These are phyloP conservation scores for Thalassoma bifasciatum DNA, from an alignment of 2,113 vertebrate genomes.

Conservation along the genomic window DNA sequence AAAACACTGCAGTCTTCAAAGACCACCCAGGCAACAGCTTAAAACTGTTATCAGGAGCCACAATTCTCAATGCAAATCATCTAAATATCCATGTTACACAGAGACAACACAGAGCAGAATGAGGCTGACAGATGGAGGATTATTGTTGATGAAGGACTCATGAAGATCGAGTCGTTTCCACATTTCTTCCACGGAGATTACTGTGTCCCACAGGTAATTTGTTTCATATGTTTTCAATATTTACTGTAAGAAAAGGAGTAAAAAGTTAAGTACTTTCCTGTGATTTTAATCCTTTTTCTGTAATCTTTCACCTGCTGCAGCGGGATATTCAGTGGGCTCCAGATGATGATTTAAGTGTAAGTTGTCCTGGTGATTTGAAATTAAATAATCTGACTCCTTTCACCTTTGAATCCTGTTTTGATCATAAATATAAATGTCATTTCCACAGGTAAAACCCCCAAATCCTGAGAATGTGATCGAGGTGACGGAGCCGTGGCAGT, in stretches of 20 bases:
- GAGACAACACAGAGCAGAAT: constrained; percentile 35
- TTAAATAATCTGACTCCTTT: neutral
- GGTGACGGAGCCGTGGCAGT: constrained; percentile 78
- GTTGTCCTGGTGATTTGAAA: neutral
- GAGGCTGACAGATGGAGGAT: constrained; percentile 64
- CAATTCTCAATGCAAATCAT: neutral
- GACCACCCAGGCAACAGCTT: too few relatives aligned
- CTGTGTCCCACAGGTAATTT: constrained; percentile 66
- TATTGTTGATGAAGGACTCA: constrained; percentile 67
- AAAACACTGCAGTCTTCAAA: too few relatives aligned
- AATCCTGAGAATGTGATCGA: constrained; percentile 60
- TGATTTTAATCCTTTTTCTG: neutral
- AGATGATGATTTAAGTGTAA: constrained; percentile 60
- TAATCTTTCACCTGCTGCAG: neutral
- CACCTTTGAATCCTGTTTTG: neutral
- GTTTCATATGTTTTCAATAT: neutral
- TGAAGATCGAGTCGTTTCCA: constrained; percentile 75
- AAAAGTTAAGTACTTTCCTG: too few relatives aligned
- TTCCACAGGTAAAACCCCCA: constrained; percentile 50
- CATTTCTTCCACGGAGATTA: constrained; percentile 82
- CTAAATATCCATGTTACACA: too few relatives aligned
- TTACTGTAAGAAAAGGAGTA: too few relatives aligned
- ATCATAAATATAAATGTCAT: neutral
- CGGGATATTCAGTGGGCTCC: constrained; percentile 76
- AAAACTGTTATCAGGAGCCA: neutral